Base-by-base conservation (phyloP, 2,888 invertebrate species). In the Ormyrus rosae region DNA sequence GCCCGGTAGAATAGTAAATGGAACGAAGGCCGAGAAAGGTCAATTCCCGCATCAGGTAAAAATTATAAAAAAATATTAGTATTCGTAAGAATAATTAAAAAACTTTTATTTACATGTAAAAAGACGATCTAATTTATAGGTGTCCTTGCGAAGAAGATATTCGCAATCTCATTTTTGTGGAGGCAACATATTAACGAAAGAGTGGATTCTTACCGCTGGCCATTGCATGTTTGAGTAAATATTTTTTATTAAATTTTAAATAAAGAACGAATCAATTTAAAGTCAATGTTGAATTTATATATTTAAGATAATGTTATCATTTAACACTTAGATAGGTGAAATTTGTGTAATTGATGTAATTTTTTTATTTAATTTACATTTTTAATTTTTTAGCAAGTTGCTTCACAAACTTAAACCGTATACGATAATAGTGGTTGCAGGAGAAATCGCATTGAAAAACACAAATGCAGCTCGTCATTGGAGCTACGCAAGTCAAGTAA, bases 141-240 rank as follows among this genome's bases (percentile, higher is more conserved):
- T 89, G 1, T 89, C 88, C 5, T 63, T 89, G 63, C 83, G 85
- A 53, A 84, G 86, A 48, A 85, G 83, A 63, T 84, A 74, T 51
- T 81, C 78, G 0, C 13, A 70, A 5, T 13, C 0, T 8, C 89
- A 89, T 76, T 89, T 89, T 69, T 89, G 89, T 60, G 89, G 89
- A 0, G 89, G 87, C 0, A 86, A 76, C 8, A 64, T 89, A 0
- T 82, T 89, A 50, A 64, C 81, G 10, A 34, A 80, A 4, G 11
- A 75, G 6, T 80, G 86, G 83, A 80, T 89, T 4, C 69, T 89
- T 5, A 87, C 88, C 0, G 89, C 89, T 0, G 88, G 82, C 0
- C 89, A 89, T 34, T 89, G 89, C 80, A 85, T 89, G 85, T 83
- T 80, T 6, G 63, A 71, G 85, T 85, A 69, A 87, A 84, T 19